These are phyloP conservation scores for Dicrostonyx torquatus DNA, from an alignment of 2,797 vertebrate species.

Conservation along the genomic window DNA sequence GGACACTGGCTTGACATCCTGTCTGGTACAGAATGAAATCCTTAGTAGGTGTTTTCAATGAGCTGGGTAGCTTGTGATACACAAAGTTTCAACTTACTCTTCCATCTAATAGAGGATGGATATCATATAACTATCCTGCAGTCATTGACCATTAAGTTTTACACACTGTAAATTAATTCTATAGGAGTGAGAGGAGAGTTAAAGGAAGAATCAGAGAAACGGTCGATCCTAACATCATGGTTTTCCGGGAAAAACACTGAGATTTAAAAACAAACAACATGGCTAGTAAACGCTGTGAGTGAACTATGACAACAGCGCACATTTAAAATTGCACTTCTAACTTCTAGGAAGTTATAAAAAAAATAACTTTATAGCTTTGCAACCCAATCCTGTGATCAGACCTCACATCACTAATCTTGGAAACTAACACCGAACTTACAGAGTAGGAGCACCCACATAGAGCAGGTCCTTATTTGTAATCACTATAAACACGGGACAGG, in stretches of 20 bases:
- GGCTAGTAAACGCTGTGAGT: constrained; percentile 57
- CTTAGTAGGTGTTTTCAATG: not conserved
- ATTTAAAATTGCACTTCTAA: constrained; percentile 82
- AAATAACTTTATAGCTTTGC: constrained; percentile 72
- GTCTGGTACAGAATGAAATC: not conserved
- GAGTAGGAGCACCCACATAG: constrained; percentile 53
- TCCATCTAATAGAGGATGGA: not conserved
- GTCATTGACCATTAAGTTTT: constrained; percentile 45
- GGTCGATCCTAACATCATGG: constrained; percentile 53
- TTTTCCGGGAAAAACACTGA: constrained; percentile 68
- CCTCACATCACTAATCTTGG: constrained; percentile 79
- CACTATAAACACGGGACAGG: not conserved
- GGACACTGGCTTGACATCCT: not conserved
- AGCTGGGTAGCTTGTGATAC: not conserved
- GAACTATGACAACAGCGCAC: constrained; percentile 43
- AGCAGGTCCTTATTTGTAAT: constrained; percentile 57
- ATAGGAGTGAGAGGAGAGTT: not conserved
- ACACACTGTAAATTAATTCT: constrained; percentile 55
- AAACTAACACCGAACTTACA: constrained; percentile 77
- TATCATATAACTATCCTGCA: not conserved
- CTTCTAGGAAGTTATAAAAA: constrained; percentile 74
- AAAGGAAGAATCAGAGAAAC: too few relatives aligned
- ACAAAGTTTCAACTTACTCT: constrained; percentile 19
- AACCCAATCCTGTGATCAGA: constrained; percentile 67
- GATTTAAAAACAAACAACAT: constrained; percentile 49